Base-by-base conservation (phyloP, 2,797 vertebrate genomes). In the Sarcophilus harrisii region DNA sequence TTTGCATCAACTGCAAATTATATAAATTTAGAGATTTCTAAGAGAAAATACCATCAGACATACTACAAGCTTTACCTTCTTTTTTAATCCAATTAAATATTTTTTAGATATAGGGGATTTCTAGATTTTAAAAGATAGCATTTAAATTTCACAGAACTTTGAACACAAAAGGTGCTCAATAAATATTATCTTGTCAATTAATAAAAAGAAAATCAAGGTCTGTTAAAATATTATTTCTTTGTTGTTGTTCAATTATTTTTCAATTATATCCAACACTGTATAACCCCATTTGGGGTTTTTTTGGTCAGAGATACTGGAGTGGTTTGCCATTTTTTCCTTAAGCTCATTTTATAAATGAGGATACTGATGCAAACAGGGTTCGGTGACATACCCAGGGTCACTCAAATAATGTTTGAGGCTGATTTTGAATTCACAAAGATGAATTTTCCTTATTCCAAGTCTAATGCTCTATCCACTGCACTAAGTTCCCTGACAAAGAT, bases 1-100 rank as follows among this genome's bases (percentile, higher is more conserved):
- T 92, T 97, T 96, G 38, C 95, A 96, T 96, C 95, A 92, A 54
- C 89, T 96, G 57, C 92, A 97, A 62, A 95, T 96, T 94, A 0
- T 2, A 0, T 52, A 57, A 29, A 93, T 49, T 32, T 57, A 1
- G 55, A 73, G 81, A 92, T 95, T 94, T 95, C 92, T 93, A 55
- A 92, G 96, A 27, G 28, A 57, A 87, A 4, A 87, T 81, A 10
- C 93, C 92, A 11, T 91, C 52, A 91, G 49, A 58, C n/a, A 12
- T 0, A 73, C 59, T 95, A 89, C 90, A 89, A n/a, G 93, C 96
- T 97, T 95, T 93, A 96, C 89, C 49, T 93, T n/a, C n/a, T 30
- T 90, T 93, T 95, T 96, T 38, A 52, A 58, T 9, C 29, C 29
- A 14, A 3, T 59, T 62, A 95, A 93, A 96, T n/a, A 55, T 90